Percentiles rank a stretch among this genome's conserved stretches.
Evolutionary conservation across 2,888 invertebrate genomes (phyloP).

Genomic region (Sisyra nigra): DNA sequence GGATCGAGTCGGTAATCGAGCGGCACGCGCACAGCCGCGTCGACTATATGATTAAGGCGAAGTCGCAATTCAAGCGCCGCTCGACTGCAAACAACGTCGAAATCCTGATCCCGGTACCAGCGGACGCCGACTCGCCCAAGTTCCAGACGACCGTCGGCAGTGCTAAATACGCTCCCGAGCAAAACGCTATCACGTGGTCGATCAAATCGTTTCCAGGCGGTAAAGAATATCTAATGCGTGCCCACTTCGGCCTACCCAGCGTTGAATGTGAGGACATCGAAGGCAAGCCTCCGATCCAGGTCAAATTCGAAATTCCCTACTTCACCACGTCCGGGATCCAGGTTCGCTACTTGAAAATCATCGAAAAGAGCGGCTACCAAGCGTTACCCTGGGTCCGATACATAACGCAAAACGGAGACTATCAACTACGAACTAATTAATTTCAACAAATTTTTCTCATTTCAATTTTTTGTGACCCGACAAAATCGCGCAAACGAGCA

Average conservation of each 20-base stretch:
- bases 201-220: slow-evolving; percentile 97
- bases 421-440: slow-evolving; percentile 87
- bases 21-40: slow-evolving; percentile 93
- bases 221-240: slow-evolving; percentile 95
- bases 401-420: slow-evolving; percentile 98
- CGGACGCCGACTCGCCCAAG: slow-evolving; percentile 96
- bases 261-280: slow-evolving; percentile 88
- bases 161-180: slow-evolving; percentile 94
- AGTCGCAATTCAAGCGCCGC: slow-evolving; percentile 92
- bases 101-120: slow-evolving; percentile 89
- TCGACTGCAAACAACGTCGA: slow-evolving; percentile 99
- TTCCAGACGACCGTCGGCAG: slow-evolving; percentile 95
- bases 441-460: not conserved
- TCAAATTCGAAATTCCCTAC: slow-evolving; percentile 98
- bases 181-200: slow-evolving; percentile 93
- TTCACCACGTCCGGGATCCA: slow-evolving; percentile 98
- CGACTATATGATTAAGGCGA: slow-evolving; percentile 98
- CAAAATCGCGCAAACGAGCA: no score
- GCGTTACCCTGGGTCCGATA: slow-evolving; percentile 99
- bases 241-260: slow-evolving; percentile 93
- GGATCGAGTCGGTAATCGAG: slow-evolving; percentile 98
- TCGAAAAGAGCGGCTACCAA: slow-evolving; percentile 98
- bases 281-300: slow-evolving; percentile 95
- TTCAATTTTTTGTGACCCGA: no score
- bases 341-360: slow-evolving; percentile 89